Evolutionary conservation across 2,797 vertebrate genomes (phyloP).

Genomic region (Halcyon smyrnensis): DNA sequence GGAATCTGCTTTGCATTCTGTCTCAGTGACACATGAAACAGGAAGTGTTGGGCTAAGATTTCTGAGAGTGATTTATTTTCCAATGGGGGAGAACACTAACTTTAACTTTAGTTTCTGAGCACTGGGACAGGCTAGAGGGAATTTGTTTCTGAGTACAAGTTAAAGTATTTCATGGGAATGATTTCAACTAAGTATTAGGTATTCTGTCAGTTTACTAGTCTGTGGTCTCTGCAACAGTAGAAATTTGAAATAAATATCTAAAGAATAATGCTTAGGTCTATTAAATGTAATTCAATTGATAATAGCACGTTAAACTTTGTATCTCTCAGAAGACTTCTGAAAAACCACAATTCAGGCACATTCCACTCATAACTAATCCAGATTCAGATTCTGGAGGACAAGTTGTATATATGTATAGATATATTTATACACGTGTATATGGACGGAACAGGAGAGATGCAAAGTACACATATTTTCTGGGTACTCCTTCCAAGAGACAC

Average conservation of each 20-base stretch:
- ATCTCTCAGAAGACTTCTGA: neutral
- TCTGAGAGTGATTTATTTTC: neutral
- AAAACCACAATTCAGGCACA: neutral
- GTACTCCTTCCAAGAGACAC: neutral
- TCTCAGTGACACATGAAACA: neutral
- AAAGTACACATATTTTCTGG: accelerated
- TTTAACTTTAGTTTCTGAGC: neutral
- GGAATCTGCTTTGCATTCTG: neutral
- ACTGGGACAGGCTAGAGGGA: neutral
- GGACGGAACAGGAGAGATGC: neutral
- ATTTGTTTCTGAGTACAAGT: neutral
- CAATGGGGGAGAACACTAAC: neutral
- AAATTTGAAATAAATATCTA: neutral
- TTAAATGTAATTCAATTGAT: neutral
- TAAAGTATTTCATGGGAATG: neutral
- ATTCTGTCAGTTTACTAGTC: neutral
- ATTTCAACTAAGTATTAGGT: neutral
- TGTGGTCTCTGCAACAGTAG: neutral
- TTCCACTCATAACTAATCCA: neutral
- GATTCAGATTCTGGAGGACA: neutral
- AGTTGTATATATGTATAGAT: neutral
- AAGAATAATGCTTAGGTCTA: neutral
- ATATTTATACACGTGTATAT: neutral
- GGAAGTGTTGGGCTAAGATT: neutral
- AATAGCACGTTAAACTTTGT: neutral